Evolutionary conservation across 2,797 vertebrate species (phyloP).

Genomic region (Loriculus beryllinus): DNA sequence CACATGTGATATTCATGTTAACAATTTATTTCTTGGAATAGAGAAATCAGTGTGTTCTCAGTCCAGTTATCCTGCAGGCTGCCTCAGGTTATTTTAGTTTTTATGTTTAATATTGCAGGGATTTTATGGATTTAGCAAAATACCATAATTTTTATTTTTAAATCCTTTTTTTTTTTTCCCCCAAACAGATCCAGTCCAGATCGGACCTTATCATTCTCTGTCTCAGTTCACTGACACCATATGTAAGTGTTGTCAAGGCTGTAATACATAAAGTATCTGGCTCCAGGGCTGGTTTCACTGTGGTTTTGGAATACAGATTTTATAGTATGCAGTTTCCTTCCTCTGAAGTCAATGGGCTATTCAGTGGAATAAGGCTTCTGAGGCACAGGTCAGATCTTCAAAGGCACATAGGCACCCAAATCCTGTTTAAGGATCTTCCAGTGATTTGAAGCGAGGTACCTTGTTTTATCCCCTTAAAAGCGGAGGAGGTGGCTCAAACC

Average conservation of each 20-base stretch:
- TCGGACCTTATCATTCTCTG: neutral
- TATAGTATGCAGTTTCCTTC: slow-evolving; percentile 58
- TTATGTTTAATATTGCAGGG: slow-evolving; percentile 57
- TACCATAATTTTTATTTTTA: slow-evolving; percentile 64
- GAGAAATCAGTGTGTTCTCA: slow-evolving; percentile 1
- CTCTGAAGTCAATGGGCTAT: slow-evolving; percentile 47
- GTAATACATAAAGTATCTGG: slow-evolving; percentile 43
- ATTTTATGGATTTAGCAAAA: slow-evolving; percentile 66
- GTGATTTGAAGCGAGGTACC: neutral
- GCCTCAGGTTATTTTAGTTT: slow-evolving; percentile 50
- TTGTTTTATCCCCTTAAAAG: neutral
- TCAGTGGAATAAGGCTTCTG: slow-evolving; percentile 34
- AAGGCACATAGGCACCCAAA: neutral
- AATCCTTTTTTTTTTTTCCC: neutral
- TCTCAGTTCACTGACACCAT: slow-evolving; percentile 61
- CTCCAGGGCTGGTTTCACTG: slow-evolving; percentile 44
- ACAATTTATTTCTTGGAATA: slow-evolving; percentile 50
- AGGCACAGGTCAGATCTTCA: slow-evolving; percentile 41
- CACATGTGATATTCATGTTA: slow-evolving; percentile 30
- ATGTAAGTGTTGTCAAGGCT: slow-evolving; percentile 49
- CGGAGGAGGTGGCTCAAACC: neutral
- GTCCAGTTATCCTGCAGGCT: slow-evolving; percentile 13
- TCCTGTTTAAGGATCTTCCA: neutral
- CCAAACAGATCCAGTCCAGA: slow-evolving; percentile 12
- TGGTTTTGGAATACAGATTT: slow-evolving; percentile 47